These are phyloP conservation scores for Gonioctena quinquepunctata DNA, from an alignment of 1,140 invertebrate species.

Conservation along the genomic window DNA sequence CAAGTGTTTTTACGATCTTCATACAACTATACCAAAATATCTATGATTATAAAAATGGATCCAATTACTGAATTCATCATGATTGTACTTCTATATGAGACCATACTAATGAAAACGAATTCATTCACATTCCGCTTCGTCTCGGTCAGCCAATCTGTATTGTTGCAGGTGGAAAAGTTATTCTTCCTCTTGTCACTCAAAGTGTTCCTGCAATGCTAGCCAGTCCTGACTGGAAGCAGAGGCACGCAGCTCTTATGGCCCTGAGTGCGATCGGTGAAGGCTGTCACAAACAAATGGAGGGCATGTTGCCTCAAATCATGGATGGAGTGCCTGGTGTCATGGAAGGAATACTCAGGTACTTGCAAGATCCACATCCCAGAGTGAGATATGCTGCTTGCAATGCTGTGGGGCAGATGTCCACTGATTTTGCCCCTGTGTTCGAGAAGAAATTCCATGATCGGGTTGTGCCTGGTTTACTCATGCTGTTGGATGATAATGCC, in stretches of 20 bases:
- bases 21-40: too few species aligned
- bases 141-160: not conserved
- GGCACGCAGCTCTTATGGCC: slow-evolving; percentile 97
- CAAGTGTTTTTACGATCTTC: too few species aligned
- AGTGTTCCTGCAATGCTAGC: slow-evolving; percentile 86
- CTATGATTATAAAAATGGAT: slow-evolving; percentile 9
- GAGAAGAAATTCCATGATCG: slow-evolving; percentile 97
- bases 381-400: slow-evolving; percentile 98
- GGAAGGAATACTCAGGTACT: slow-evolving; percentile 53
- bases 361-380: slow-evolving; percentile 74
- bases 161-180: slow-evolving; percentile 76
- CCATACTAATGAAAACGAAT: too few species aligned
- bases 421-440: slow-evolving; percentile 95
- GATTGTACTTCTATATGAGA: not conserved
- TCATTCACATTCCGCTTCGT: too few species aligned
- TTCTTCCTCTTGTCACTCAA: slow-evolving; percentile 86
- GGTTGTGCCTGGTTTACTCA: slow-evolving; percentile 88
- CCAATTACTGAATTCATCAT: not conserved
- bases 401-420: slow-evolving; percentile 98
- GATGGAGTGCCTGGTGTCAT: slow-evolving; percentile 87
- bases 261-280: slow-evolving; percentile 98
- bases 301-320: slow-evolving; percentile 88
- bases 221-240: slow-evolving; percentile 81
- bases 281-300: slow-evolving; percentile 97
- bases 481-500: slow-evolving; percentile 87